Percentiles rank a stretch among this genome's conserved stretches.
phyloP scores from a whole-genome alignment of 2,797 vertebrate species.

The Peromyscus eremicus region DNA sequence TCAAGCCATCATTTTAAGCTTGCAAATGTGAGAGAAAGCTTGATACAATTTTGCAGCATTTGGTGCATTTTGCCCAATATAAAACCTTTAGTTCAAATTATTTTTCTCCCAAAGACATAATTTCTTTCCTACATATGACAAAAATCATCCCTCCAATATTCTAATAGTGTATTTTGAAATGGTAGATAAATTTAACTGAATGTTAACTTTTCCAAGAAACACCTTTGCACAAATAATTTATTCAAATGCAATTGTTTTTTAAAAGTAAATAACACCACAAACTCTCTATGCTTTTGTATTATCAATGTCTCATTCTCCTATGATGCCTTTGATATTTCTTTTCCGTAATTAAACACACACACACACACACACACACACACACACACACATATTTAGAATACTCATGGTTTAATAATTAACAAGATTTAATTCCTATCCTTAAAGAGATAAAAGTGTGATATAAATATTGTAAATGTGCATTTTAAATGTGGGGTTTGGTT shows the following conservation, averaged over 20 bases:
- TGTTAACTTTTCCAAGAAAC: neutral
- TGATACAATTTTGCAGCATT: neutral
- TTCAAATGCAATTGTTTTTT: neutral
- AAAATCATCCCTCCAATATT: neutral
- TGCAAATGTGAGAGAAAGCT: neutral
- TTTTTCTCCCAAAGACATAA: neutral
- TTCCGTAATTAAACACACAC: neutral
- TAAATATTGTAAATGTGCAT: neutral
- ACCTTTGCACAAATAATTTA: neutral
- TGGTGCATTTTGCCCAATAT: neutral
- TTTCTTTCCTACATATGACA: neutral
- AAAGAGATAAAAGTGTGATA: neutral
- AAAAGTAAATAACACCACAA: neutral
- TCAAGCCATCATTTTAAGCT: neutral
- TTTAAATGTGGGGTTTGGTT: neutral
- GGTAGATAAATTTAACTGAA: neutral
- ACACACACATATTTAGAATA: neutral
- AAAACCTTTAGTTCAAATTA: neutral
- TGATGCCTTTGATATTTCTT: neutral
- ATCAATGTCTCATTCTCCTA: neutral
- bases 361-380: neutral
- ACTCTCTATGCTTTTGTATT: neutral
- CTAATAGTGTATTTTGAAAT: neutral
- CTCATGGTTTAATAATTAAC: neutral
- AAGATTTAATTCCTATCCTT: neutral